Evolutionary conservation across 1,140 invertebrate species (phyloP).

Genomic region (Zaprionus nigranus): DNA sequence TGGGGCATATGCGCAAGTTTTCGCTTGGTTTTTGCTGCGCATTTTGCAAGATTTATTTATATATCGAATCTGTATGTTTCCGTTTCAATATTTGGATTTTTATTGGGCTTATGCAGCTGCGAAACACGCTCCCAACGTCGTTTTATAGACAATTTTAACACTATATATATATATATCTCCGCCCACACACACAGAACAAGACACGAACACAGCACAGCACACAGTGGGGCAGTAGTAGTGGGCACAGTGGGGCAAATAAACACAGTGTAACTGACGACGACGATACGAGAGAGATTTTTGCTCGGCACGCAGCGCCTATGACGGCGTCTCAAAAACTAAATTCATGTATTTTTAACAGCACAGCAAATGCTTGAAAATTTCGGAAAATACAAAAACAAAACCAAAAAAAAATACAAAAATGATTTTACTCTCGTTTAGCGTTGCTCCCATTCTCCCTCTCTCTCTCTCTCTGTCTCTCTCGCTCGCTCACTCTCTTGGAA

Average conservation of each 20-base stretch:
- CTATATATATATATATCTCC: slow-evolving; percentile 6
- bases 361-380: slow-evolving; percentile 66
- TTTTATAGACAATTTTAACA: slow-evolving; percentile 38
- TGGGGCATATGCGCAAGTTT: background rate
- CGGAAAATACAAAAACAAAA: slow-evolving; percentile 35
- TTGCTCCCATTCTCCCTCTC: background rate
- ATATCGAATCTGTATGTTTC: slow-evolving; percentile 21
- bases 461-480: slow-evolving; percentile 17
- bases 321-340: slow-evolving; percentile 81
- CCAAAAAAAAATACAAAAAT: slow-evolving; percentile 31
- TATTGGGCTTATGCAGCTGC: slow-evolving; percentile 52
- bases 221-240: slow-evolving; percentile 2
- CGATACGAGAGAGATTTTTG: slow-evolving; percentile 31
- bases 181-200: slow-evolving; percentile 37
- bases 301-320: slow-evolving; percentile 70
- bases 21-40: slow-evolving; percentile 30
- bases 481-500: slow-evolving; percentile 32
- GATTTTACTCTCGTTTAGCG: slow-evolving; percentile 34
- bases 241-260: slow-evolving; percentile 35
- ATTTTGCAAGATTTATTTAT: slow-evolving; percentile 48
- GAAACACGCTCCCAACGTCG: slow-evolving; percentile 15
- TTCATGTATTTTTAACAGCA: slow-evolving; percentile 78
- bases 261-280: slow-evolving; percentile 9
- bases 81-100: slow-evolving; percentile 38
- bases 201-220: slow-evolving; percentile 18